phyloP scores from a whole-genome alignment of 2,113 vertebrate genomes.

The Galeopterus variegatus region DNA sequence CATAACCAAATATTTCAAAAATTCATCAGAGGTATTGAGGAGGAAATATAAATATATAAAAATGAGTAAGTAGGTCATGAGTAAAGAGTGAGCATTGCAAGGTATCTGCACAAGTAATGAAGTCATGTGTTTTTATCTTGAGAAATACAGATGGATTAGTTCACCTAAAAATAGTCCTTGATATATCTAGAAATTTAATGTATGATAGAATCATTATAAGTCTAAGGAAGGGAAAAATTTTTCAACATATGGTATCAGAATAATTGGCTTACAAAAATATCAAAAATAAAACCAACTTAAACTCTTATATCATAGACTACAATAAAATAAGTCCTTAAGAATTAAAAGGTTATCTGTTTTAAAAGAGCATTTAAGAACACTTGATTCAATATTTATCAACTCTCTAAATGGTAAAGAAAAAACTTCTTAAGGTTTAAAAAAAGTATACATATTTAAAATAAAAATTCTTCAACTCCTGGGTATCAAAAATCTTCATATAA shows the following conservation, averaged over 20 bases:
- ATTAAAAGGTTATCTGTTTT: not conserved
- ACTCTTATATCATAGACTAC: not conserved
- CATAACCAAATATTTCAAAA: not conserved
- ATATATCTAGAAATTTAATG: not conserved
- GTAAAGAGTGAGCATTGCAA: not conserved
- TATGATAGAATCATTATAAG: not conserved
- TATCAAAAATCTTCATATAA: not conserved
- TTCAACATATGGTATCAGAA: not conserved
- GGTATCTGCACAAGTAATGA: not conserved
- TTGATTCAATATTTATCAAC: not conserved
- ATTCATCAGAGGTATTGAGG: not conserved
- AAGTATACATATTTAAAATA: not conserved
- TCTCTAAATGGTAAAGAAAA: not conserved
- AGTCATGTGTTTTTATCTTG: constrained; percentile 17
- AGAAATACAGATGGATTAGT: not conserved
- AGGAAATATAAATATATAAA: constrained; percentile 53
- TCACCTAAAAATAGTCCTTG: not conserved
- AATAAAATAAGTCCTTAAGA: constrained; percentile 27
- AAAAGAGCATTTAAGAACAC: not conserved
- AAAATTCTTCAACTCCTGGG: not conserved
- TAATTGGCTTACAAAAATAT: not conserved
- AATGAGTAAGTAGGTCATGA: not conserved
- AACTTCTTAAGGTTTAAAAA: not conserved
- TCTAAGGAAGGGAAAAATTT: not conserved
- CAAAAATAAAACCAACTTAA: not conserved